A percentile compares a stretch with the other conserved stretches of the same genome.
These are phyloP conservation scores for Neoaliturus tenellus DNA, from an alignment of 2,888 invertebrate genomes.

Conservation along the genomic window DNA sequence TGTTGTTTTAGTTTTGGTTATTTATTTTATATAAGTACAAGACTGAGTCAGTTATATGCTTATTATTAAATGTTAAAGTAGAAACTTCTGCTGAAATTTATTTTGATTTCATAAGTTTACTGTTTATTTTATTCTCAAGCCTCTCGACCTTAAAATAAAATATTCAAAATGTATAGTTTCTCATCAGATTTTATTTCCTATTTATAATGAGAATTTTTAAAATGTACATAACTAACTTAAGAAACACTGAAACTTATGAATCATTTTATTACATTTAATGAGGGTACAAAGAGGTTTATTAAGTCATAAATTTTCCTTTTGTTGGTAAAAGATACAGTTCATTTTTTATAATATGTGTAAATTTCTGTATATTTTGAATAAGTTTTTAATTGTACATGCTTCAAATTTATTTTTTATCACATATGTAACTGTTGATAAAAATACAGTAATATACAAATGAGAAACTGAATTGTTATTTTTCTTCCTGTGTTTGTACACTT, in stretches of 20 bases:
- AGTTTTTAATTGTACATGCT: slow-evolving; percentile 4
- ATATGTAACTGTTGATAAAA: slow-evolving; percentile 13
- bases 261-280: background rate
- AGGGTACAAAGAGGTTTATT: background rate
- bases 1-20: too few relatives aligned
- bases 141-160: too few relatives aligned
- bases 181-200: too few relatives aligned
- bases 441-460: background rate
- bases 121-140: too few relatives aligned
- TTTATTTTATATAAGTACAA: too few relatives aligned
- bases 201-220: too few relatives aligned
- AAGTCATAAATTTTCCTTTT: background rate
- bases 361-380: background rate
- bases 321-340: background rate
- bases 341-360: background rate
- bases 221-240: too few relatives aligned
- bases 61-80: too few relatives aligned
- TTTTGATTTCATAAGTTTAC: too few relatives aligned
- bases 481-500: background rate
- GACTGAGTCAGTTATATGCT: too few relatives aligned
- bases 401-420: slow-evolving; percentile 3
- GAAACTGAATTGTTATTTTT: background rate
- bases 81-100: too few relatives aligned
- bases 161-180: background rate
- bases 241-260: background rate